Evolutionary conservation across 2,797 vertebrate species (phyloP).

Genomic region (Darevskia nairensis): DNA sequence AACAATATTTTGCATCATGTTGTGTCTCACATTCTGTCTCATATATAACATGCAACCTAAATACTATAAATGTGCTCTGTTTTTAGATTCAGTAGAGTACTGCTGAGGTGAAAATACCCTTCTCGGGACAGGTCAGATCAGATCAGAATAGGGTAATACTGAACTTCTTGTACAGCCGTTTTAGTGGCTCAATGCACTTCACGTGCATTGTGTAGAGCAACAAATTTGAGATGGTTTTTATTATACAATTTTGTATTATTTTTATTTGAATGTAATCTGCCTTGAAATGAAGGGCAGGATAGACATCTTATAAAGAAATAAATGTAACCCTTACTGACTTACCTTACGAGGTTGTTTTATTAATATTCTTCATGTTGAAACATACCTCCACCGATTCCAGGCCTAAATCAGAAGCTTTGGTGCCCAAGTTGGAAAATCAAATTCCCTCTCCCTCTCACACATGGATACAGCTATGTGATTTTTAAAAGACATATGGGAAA

Average conservation of each 20-base stretch:
- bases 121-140: neutral
- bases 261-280: too few relatives aligned
- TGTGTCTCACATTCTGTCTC: too few relatives aligned
- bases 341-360: neutral
- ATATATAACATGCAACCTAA: neutral
- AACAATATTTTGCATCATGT: neutral
- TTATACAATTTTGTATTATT: too few relatives aligned
- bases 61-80: neutral
- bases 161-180: neutral
- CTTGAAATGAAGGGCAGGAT: too few relatives aligned
- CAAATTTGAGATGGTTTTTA: neutral
- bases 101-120: neutral
- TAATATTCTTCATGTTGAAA: neutral
- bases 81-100: neutral
- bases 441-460: neutral
- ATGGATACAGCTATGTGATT: too few relatives aligned
- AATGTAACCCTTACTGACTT: too few relatives aligned
- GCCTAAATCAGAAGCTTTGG: neutral
- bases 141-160: neutral
- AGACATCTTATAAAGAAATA: neutral
- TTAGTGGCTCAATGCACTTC: neutral
- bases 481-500: too few relatives aligned
- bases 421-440: neutral
- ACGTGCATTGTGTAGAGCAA: too few relatives aligned
- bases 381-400: neutral